Evolutionary conservation across 2,888 invertebrate genomes (phyloP).

Genomic region (Sminthurinus aureus): DNA sequence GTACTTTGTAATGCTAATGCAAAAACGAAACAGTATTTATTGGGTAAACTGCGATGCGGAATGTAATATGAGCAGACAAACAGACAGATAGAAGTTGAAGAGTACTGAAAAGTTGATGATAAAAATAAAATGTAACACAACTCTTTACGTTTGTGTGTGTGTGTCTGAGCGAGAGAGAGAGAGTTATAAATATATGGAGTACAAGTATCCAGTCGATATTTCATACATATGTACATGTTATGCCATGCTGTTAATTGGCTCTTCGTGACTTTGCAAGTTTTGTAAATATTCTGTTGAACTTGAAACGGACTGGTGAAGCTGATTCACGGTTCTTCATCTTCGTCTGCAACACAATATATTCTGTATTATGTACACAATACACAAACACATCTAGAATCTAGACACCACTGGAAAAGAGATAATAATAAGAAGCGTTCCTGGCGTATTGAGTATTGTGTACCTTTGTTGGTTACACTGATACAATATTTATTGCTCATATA

Average conservation of each 20-base stretch:
- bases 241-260: conserved; percentile 40
- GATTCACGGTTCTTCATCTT: conserved; percentile 38
- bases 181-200: neutral
- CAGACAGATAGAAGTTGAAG: too few relatives aligned
- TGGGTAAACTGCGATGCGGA: too few relatives aligned
- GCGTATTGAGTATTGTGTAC: neutral
- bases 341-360: conserved; percentile 13
- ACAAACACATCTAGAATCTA: too few relatives aligned
- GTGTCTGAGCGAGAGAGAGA: neutral
- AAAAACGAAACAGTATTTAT: too few relatives aligned
- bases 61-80: too few relatives aligned
- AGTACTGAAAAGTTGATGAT: too few relatives aligned
- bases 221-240: conserved; percentile 8
- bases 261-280: conserved; percentile 44
- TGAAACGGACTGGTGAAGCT: conserved; percentile 29
- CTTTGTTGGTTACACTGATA: conserved; percentile 23
- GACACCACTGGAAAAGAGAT: conserved; percentile 12
- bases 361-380: neutral
- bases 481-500: conserved; percentile 35
- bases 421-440: conserved; percentile 18
- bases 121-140: too few relatives aligned
- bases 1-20: too few relatives aligned
- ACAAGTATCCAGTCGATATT: neutral
- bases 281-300: conserved; percentile 39
- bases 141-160: too few relatives aligned